Conservation (phyloP, 2,113 vertebrate species). For the Oophaga pumilio region DNA sequence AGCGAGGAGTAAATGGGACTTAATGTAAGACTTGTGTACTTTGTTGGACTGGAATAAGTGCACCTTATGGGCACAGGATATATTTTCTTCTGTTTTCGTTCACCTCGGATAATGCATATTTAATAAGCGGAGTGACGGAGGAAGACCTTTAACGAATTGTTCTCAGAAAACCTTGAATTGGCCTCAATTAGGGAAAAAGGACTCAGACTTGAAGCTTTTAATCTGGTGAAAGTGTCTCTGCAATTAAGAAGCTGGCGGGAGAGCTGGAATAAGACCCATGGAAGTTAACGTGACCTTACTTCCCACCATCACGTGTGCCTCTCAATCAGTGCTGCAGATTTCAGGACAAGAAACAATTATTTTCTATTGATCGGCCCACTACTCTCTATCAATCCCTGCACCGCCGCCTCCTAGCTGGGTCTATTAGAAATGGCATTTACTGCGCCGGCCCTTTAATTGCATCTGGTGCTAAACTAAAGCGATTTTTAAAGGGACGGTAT, state of each 20-base stretch:
- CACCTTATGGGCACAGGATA: conserved; percentile 34
- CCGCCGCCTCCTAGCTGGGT: not conserved
- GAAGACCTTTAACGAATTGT: conserved; percentile 29
- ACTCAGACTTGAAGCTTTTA: conserved; percentile 13
- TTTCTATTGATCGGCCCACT: conserved; percentile 7
- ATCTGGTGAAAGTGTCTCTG: conserved; percentile 17
- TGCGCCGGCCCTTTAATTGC: not conserved
- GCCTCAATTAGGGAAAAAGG: conserved; percentile 32
- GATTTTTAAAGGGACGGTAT: not conserved
- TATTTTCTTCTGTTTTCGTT: conserved; percentile 12
- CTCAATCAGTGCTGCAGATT: not conserved
- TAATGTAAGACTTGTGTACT: conserved; percentile 27
- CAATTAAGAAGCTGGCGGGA: conserved; percentile 26
- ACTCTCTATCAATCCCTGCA: not conserved
- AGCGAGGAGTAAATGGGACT: conserved; percentile 26
- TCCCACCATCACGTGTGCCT: not conserved
- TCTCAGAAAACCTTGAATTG: conserved; percentile 49
- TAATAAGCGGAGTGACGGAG: conserved; percentile 36
- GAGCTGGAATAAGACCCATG: not conserved
- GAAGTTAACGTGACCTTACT: conserved; percentile 29
- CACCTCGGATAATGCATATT: conserved; percentile 51
- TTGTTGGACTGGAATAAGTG: conserved; percentile 33
- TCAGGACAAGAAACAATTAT: conserved; percentile 21
- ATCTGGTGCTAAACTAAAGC: not conserved
- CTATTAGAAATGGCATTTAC: not conserved